Percentiles rank a stretch among this genome's conserved stretches.
Evolutionary conservation across 1,140 invertebrate genomes (phyloP).

Genomic region (Caenorhabditis remanei): DNA sequence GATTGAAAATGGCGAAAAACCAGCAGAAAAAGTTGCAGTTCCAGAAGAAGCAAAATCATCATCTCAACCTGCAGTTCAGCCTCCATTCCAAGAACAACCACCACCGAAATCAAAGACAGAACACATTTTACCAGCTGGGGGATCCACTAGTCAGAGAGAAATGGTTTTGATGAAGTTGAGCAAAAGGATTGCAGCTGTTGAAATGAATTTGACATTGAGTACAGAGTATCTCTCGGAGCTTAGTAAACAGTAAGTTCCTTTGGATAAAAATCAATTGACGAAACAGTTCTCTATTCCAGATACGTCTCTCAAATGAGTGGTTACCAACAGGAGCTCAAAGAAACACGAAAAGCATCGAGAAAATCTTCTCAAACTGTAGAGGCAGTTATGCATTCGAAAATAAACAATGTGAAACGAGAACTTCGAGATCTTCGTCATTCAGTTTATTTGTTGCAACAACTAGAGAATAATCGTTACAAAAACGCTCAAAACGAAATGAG

Average conservation of each 20-base stretch:
- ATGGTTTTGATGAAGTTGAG: conserved; percentile 93
- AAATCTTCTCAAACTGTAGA: conserved; percentile 4
- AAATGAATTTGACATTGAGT: conserved; percentile 94
- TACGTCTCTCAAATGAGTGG: conserved; percentile 42
- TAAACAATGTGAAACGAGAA: conserved; percentile 21
- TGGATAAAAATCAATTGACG: conserved; percentile 74
- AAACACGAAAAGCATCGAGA: not conserved
- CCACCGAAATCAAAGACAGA: not conserved
- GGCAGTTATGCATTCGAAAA: conserved; percentile 5
- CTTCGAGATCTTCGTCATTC: conserved; percentile 23
- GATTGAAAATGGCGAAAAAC: not conserved
- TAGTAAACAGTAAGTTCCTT: conserved; percentile 87
- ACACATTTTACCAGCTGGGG: conserved; percentile 10
- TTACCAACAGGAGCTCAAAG: conserved; percentile 28
- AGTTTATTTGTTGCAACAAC: conserved; percentile 1
- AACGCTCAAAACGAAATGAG: conserved; percentile 40
- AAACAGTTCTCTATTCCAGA: not conserved
- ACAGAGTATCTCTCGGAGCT: conserved; percentile 94
- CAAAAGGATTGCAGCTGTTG: conserved; percentile 93
- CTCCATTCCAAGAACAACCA: not conserved
- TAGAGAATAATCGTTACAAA: conserved; percentile 38
- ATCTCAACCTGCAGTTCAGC: not conserved
- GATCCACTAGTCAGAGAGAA: conserved; percentile 80
- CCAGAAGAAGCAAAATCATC: not conserved
- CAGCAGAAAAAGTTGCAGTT: not conserved